Evolutionary conservation across 2,113 vertebrate genomes (phyloP).

Genomic region (Tautogolabrus adspersus): DNA sequence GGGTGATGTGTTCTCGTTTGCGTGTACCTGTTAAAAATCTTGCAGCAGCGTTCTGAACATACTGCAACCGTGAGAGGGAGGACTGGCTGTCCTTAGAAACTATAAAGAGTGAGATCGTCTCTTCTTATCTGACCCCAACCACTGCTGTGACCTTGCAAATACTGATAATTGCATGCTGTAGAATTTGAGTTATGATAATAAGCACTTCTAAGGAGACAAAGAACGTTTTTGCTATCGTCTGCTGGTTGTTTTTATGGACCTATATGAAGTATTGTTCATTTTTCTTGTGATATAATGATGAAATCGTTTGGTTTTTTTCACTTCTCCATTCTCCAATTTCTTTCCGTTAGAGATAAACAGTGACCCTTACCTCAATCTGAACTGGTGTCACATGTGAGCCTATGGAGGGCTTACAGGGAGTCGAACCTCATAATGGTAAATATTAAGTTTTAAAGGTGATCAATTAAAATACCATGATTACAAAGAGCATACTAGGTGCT

Average conservation of each 20-base stretch:
- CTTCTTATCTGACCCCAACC: background rate
- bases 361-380: background rate
- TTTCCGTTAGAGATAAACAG: background rate
- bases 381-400: background rate
- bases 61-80: too few relatives aligned
- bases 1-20: too few relatives aligned
- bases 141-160: background rate
- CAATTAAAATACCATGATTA: too few relatives aligned
- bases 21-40: too few relatives aligned
- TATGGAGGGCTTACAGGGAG: slow-evolving; percentile 41
- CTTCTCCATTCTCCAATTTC: background rate
- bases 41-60: too few relatives aligned
- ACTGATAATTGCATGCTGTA: background rate
- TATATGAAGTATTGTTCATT: background rate
- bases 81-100: background rate
- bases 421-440: slow-evolving; percentile 22
- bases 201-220: background rate
- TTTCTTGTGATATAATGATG: background rate
- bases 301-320: background rate
- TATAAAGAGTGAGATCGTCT: background rate
- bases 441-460: background rate
- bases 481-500: too few relatives aligned
- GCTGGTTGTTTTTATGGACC: background rate
- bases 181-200: background rate
- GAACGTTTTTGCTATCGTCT: background rate